Conservation (phyloP, 1,140 invertebrate genomes). For the Diachasmimorpha longicaudata region DNA sequence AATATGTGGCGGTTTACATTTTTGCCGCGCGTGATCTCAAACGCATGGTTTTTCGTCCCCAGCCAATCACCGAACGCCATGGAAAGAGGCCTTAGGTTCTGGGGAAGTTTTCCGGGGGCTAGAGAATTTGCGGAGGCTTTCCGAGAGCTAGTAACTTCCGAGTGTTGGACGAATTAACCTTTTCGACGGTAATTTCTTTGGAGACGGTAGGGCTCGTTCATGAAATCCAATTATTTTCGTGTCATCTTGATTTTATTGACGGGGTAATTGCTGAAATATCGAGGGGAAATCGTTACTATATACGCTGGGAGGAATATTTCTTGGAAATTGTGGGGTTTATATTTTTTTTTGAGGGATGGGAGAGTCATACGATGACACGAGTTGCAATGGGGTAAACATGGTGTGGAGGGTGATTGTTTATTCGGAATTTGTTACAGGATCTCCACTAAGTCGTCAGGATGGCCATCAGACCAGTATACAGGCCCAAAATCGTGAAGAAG, state of each 20-base stretch:
- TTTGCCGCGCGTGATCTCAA: neutral
- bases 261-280: neutral
- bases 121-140: neutral
- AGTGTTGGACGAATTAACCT: constrained; percentile 22
- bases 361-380: neutral
- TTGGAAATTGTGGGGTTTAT: constrained; percentile 14
- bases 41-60: neutral
- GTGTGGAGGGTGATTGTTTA: neutral
- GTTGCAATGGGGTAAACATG: constrained; percentile 14
- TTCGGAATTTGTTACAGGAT: constrained; percentile 37
- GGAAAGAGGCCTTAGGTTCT: neutral
- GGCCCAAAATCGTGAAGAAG: constrained; percentile 93
- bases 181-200: constrained; percentile 29
- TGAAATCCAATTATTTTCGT: constrained; percentile 33
- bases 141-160: neutral
- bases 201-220: constrained; percentile 31
- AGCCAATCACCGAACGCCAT: neutral
- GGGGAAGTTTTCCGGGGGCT: neutral
- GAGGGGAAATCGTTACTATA: neutral
- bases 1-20: neutral
- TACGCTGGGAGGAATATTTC: constrained; percentile 7
- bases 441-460: constrained; percentile 60
- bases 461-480: constrained; percentile 86
- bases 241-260: constrained; percentile 29
- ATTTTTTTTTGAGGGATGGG: neutral